A percentile compares a stretch with the other conserved stretches of the same genome.
Evolutionary conservation across 2,888 invertebrate genomes (phyloP).

Genomic region (Eristalis arbustorum): DNA sequence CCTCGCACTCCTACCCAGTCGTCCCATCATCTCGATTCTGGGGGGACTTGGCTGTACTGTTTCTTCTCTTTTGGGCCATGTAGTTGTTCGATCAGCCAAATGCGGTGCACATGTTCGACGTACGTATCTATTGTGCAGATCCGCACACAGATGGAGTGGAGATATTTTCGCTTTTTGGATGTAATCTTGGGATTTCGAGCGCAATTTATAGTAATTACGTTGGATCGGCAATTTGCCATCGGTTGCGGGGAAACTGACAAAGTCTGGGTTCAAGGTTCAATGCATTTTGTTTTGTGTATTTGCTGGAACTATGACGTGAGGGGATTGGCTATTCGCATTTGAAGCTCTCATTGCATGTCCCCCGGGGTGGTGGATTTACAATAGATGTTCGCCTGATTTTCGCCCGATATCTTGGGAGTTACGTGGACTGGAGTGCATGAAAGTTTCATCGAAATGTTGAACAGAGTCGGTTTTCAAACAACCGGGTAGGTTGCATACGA

Average conservation of each 20-base stretch:
- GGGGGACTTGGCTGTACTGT: neutral
- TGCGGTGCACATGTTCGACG: conserved; percentile 14
- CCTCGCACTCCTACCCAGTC: conserved; percentile 5
- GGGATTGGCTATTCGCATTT: neutral
- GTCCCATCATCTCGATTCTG: neutral
- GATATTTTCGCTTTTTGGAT: conserved; percentile 46
- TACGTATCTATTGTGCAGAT: conserved; percentile 52
- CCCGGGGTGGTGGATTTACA: neutral
- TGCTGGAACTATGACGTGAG: neutral
- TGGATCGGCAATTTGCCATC: conserved; percentile 3
- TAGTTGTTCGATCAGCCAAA: conserved; percentile 52
- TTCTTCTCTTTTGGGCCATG: conserved; percentile 8
- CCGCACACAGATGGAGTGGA: conserved; percentile 39
- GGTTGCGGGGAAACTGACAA: neutral
- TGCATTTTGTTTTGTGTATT: neutral
- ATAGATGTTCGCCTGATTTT: neutral
- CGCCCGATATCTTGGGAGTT: neutral
- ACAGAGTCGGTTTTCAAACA: neutral
- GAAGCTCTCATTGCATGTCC: neutral
- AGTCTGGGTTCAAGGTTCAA: conserved; percentile 24
- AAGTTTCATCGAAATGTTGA: neutral
- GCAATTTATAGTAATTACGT: conserved; percentile 63
- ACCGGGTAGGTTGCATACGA: neutral
- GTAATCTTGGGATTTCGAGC: conserved; percentile 48
- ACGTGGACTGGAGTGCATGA: neutral